phyloP scores from a whole-genome alignment of 2,888 invertebrate species.

The Nephrotoma flavescens region DNA sequence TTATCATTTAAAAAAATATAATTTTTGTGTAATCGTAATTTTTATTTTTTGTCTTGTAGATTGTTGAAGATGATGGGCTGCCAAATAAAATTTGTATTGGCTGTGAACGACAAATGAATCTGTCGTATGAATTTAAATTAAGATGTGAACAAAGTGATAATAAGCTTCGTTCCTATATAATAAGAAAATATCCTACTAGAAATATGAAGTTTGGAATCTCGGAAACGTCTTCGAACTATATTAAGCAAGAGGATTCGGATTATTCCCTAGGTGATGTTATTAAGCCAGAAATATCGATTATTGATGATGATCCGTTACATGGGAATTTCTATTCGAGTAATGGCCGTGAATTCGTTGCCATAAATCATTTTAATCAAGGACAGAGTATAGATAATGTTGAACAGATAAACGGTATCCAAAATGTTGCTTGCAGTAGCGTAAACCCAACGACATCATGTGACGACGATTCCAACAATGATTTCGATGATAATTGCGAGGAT shows the following conservation, averaged over 20 bases:
- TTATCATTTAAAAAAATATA: neutral
- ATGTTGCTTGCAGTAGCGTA: neutral
- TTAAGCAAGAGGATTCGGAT: neutral
- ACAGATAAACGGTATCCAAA: neutral
- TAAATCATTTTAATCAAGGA: neutral
- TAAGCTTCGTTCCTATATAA: conserved; percentile 8
- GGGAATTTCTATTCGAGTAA: neutral
- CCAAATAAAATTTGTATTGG: conserved; percentile 12
- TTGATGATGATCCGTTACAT: conserved; percentile 8
- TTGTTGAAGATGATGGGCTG: conserved; percentile 11
- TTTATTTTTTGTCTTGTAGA: neutral
- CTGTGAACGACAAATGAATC: conserved; percentile 9
- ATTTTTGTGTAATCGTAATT: neutral
- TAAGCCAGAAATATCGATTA: conserved; percentile 10
- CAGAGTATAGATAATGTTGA: neutral
- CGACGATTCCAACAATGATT: neutral
- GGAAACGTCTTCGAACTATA: neutral
- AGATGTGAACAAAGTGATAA: conserved; percentile 12
- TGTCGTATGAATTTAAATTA: conserved; percentile 10
- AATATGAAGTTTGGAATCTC: neutral
- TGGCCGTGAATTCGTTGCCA: neutral
- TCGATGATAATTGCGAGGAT: neutral
- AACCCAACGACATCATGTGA: neutral
- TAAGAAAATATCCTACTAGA: neutral
- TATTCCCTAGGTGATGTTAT: neutral